Evolutionary conservation across 2,888 invertebrate genomes (phyloP), one percentile per base, ranked within the genome.

Genomic region (Drosophila helvetica): DNA sequence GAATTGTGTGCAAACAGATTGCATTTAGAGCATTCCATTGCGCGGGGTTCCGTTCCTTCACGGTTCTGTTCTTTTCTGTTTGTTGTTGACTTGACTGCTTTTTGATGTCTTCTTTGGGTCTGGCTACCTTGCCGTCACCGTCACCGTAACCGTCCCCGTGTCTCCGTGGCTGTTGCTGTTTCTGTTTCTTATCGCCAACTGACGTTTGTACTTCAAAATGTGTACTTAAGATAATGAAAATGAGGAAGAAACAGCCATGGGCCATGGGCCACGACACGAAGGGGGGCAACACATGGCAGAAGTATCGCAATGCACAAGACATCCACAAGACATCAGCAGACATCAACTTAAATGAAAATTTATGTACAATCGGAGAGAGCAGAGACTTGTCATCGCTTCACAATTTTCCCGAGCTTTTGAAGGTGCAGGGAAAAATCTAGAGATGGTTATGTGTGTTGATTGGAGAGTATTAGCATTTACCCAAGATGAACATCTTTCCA

Each of bases 181-280:
- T 38, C 59, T 58, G 38, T 65, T 53, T 81, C 69, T 86, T 89
- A 89, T 86, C 85, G 80, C 77, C 77, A 79, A 86, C 85, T 88
- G 89, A 86, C 89, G 85, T 89, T 86, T 86, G 86, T 86, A 86
- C 87, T 82, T 86, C 89, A 80, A 88, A 89, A 73, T 89, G 86
- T 86, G 86, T 86, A 89, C 88, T 89, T 89, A 86, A 89, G 86
- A 86, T 86, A 86, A 86, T 79, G 80, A 79, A 86, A 76, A 51
- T 45, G 55, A 48, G 61, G 43, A 57, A 74, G 71, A 74, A 58
- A 57, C 63, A 69, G 68, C 55, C 38, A 6, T 33, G 33, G 33
- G 33, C 12, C 33, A 15, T 15, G 27, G 33, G 47, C n/a, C 54
- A 43, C 50, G 43, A 27, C 38, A 45, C 30, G 22, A 59, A 38